Evolutionary conservation across 1,140 invertebrate genomes (phyloP).

Genomic region (Drosophila orena): DNA sequence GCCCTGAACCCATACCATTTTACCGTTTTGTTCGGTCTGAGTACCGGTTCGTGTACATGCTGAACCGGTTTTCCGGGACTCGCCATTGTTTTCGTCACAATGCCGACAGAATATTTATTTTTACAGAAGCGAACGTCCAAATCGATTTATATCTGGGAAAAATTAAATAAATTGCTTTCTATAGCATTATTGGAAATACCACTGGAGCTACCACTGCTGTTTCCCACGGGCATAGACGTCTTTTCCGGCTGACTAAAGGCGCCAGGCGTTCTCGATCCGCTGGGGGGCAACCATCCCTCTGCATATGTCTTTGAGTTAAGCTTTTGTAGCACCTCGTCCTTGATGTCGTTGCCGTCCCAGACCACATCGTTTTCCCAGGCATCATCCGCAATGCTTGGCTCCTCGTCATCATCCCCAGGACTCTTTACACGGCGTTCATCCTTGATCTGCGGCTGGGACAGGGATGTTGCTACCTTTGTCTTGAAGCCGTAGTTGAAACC

Average conservation of each 20-base stretch:
- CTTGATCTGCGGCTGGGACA: constrained; percentile 44
- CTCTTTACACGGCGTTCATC: background rate
- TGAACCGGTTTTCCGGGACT: no score
- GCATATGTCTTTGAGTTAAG: constrained; percentile 95
- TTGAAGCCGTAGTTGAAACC: constrained; percentile 99
- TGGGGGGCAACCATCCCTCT: constrained; percentile 97
- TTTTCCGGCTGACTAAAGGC: constrained; percentile 95
- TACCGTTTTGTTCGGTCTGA: no score
- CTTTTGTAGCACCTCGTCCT: constrained; percentile 92
- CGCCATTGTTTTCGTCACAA: no score
- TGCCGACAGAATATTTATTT: no score
- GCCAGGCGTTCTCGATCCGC: constrained; percentile 95
- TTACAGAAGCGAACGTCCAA: no score
- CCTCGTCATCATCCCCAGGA: constrained; percentile 19
- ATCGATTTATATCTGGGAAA: no score
- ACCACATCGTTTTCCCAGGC: constrained; percentile 99
- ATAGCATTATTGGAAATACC: no score
- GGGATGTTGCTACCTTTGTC: constrained; percentile 84
- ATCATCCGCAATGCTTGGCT: constrained; percentile 91
- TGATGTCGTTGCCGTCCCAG: constrained; percentile 98
- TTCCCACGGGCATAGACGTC: constrained; percentile 84
- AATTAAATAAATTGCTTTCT: no score
- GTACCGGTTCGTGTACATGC: no score
- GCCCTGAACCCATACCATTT: no score
- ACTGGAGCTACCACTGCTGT: constrained; percentile 35